Percentiles rank a stretch among this genome's conserved stretches.
These are phyloP conservation scores for Drosophila maculinotata DNA, from an alignment of 2,888 invertebrate genomes.

Conservation along the genomic window DNA sequence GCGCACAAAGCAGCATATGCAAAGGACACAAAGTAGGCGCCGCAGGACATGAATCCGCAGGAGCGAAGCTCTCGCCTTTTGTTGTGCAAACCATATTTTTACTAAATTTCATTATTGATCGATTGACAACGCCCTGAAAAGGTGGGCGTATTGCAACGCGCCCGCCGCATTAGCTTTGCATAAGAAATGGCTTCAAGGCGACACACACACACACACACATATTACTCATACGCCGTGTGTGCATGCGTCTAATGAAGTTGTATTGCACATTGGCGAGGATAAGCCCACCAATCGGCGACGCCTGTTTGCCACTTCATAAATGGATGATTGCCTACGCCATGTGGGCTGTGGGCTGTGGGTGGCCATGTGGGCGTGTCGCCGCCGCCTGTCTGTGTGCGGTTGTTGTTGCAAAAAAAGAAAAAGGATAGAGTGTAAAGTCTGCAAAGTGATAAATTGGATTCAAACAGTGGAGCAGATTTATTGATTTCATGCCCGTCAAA, in stretches of 20 bases:
- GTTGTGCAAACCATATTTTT: constrained; percentile 54
- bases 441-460: constrained; percentile 80
- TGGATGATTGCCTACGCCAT: constrained; percentile 37
- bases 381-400: constrained; percentile 31
- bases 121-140: constrained; percentile 16
- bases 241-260: constrained; percentile 64
- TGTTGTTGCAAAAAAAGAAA: constrained; percentile 5
- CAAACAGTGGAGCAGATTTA: constrained; percentile 78
- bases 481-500: constrained; percentile 75
- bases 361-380: constrained; percentile 53
- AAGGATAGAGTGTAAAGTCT: constrained; percentile 47
- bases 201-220: constrained; percentile 8
- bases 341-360: not conserved
- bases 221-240: constrained; percentile 61
- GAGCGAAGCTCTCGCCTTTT: constrained; percentile 13
- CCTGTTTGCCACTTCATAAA: constrained; percentile 66
- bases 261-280: constrained; percentile 59
- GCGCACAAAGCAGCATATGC: constrained; percentile 28
- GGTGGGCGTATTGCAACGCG: constrained; percentile 35
- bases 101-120: constrained; percentile 78
- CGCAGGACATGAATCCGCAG: constrained; percentile 63
- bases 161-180: constrained; percentile 22
- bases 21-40: constrained; percentile 43
- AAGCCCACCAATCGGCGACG: constrained; percentile 60
- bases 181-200: constrained; percentile 40